These are phyloP conservation scores for Patella vulgata DNA, from an alignment of 1,140 invertebrate species.

Conservation along the genomic window DNA sequence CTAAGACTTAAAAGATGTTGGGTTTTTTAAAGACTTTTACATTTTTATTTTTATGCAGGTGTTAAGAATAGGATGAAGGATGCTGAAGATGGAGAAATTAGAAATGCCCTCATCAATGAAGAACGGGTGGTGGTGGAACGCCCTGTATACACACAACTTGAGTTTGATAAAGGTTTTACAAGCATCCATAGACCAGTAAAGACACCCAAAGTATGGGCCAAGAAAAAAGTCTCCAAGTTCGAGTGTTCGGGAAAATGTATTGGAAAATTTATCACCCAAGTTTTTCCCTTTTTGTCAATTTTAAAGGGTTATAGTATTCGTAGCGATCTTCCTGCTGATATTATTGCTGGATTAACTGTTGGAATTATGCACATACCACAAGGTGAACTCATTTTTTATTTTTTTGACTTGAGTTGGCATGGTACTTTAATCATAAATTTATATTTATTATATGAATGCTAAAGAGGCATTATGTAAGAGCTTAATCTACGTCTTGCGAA, in stretches of 20 bases:
- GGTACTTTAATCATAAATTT: no score
- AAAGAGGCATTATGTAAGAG: neutral
- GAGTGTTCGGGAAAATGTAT: conserved; percentile 46
- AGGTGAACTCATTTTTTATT: conserved; percentile 56
- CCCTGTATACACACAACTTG: conserved; percentile 59
- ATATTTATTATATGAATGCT: neutral
- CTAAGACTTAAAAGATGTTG: no score
- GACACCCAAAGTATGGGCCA: conserved; percentile 29
- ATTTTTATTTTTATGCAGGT: no score
- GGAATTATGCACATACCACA: conserved; percentile 71
- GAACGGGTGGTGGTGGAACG: conserved; percentile 52
- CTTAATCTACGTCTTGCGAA: no score
- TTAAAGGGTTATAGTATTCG: conserved; percentile 61
- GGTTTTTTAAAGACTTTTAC: no score
- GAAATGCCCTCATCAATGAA: conserved; percentile 20
- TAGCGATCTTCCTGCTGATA: conserved; percentile 61
- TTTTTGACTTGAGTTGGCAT: no score
- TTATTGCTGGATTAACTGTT: conserved; percentile 69
- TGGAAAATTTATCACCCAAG: conserved; percentile 38
- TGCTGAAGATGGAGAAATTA: conserved; percentile 10
- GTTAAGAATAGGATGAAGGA: no score
- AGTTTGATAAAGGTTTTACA: conserved; percentile 61
- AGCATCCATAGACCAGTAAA: conserved; percentile 22
- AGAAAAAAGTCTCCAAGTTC: conserved; percentile 42
- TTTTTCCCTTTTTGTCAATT: conserved; percentile 60